Evolutionary conservation across 1,140 invertebrate species (phyloP).

Genomic region (Varroa destructor): DNA sequence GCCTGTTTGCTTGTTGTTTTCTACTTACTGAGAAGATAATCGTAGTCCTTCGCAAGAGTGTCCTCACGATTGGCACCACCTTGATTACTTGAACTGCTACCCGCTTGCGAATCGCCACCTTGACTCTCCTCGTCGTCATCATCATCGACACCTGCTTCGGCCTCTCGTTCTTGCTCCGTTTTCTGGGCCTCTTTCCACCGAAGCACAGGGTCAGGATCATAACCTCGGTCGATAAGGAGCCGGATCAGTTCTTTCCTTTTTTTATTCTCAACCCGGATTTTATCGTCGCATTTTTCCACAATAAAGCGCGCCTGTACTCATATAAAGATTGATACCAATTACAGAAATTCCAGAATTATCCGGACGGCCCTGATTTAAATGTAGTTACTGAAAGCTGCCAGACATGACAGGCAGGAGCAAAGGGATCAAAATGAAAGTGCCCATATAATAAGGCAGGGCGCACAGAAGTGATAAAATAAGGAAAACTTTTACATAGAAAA

Average conservation of each 20-base stretch:
- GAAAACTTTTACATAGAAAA: neutral
- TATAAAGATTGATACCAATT: too few species aligned
- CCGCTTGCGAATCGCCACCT: conserved; percentile 30
- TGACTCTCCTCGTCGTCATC: conserved; percentile 15
- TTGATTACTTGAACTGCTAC: conserved; percentile 31
- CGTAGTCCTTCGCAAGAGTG: conserved; percentile 37
- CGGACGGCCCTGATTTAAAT: conserved; percentile 34
- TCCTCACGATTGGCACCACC: conserved; percentile 18
- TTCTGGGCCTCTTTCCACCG: conserved; percentile 65
- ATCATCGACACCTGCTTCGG: conserved; percentile 31
- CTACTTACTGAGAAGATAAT: conserved; percentile 39
- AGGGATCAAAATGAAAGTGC: neutral
- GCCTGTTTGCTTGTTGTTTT: too few species aligned
- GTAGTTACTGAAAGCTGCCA: too few species aligned
- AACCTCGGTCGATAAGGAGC: conserved; percentile 69
- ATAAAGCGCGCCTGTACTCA: conserved; percentile 65
- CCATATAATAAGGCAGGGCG: neutral
- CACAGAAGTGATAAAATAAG: neutral
- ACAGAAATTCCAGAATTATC: conserved; percentile 35
- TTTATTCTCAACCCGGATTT: conserved; percentile 82
- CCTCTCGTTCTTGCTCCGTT: conserved; percentile 32
- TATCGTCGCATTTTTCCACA: conserved; percentile 88
- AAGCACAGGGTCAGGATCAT: conserved; percentile 83
- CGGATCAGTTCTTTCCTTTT: conserved; percentile 75
- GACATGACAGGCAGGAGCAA: too few species aligned